A percentile compares a stretch with the other conserved stretches of the same genome.
Conservation (phyloP, 2,113 vertebrate genomes). For the Ranitomeya imitator region DNA sequence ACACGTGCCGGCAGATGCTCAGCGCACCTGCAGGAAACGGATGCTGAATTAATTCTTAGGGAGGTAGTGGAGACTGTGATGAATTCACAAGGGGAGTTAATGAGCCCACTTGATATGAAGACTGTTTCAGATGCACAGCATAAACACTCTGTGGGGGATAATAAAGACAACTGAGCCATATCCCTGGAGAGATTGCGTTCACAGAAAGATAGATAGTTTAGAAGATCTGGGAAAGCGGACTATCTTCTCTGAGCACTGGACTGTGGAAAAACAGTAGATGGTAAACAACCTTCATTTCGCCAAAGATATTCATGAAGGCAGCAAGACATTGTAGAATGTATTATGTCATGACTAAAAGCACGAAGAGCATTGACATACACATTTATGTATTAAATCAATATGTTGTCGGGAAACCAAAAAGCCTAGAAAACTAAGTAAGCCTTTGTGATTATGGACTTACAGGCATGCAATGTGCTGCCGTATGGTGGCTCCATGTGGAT, state of each 20-base stretch:
- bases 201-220: conserved; percentile 37
- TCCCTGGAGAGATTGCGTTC: conserved; percentile 37
- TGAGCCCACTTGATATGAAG: conserved; percentile 48
- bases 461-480: too few species aligned
- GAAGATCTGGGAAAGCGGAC: not conserved
- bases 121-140: conserved; percentile 43
- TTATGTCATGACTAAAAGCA: too few species aligned
- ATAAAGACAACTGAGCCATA: conserved; percentile 49
- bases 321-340: too few species aligned
- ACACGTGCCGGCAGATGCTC: conserved; percentile 28
- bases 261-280: not conserved
- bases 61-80: not conserved
- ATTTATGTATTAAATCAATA: too few species aligned
- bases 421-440: too few species aligned
- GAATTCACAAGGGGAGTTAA: conserved; percentile 50
- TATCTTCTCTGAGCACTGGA: not conserved
- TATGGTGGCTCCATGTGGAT: too few species aligned
- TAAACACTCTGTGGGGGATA: conserved; percentile 51
- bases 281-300: not conserved
- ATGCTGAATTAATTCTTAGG: conserved; percentile 20
- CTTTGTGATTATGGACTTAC: too few species aligned
- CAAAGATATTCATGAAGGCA: not conserved
- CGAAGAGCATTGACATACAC: too few species aligned
- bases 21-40: conserved; percentile 44
- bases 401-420: too few species aligned